Evolutionary conservation across 2,888 invertebrate genomes (phyloP).

Genomic region (Drosophila macrospina): DNA sequence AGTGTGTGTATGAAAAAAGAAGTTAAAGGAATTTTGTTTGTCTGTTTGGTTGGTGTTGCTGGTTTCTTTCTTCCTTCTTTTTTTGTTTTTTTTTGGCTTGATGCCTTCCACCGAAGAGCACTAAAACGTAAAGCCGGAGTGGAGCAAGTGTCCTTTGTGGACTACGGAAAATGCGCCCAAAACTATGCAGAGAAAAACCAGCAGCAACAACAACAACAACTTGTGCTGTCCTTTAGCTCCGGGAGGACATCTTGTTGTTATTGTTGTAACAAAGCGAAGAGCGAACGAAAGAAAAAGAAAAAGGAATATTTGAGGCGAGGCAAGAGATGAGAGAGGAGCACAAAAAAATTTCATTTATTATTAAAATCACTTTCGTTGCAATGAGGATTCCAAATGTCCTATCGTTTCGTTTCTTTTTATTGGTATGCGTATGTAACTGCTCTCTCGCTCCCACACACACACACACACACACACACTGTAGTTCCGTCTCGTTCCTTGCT

Average conservation of each 20-base stretch:
- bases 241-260: conserved; percentile 8
- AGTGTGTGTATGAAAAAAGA: neutral
- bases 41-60: conserved; percentile 1
- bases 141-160: conserved; percentile 52
- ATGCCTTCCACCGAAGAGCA: conserved; percentile 41
- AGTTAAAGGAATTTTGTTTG: neutral
- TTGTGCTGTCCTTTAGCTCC: conserved; percentile 12
- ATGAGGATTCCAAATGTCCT: conserved; percentile 83
- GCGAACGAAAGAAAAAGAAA: neutral
- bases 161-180: conserved; percentile 20
- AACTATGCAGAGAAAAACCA: conserved; percentile 40
- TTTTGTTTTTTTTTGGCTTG: conserved; percentile 17
- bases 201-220: conserved; percentile 2
- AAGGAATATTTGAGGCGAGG: conserved; percentile 1
- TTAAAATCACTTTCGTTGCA: conserved; percentile 86
- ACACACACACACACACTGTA: neutral
- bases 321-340: conserved; percentile 13
- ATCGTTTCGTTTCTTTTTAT: conserved; percentile 78
- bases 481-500: conserved; percentile 15
- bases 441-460: conserved; percentile 7
- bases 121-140: conserved; percentile 43
- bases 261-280: conserved; percentile 27
- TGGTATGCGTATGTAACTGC: conserved; percentile 63
- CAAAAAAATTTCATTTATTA: conserved; percentile 84
- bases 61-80: conserved; percentile 13